phyloP scores from a whole-genome alignment of 2,888 invertebrate genomes.

The Patella depressa region DNA sequence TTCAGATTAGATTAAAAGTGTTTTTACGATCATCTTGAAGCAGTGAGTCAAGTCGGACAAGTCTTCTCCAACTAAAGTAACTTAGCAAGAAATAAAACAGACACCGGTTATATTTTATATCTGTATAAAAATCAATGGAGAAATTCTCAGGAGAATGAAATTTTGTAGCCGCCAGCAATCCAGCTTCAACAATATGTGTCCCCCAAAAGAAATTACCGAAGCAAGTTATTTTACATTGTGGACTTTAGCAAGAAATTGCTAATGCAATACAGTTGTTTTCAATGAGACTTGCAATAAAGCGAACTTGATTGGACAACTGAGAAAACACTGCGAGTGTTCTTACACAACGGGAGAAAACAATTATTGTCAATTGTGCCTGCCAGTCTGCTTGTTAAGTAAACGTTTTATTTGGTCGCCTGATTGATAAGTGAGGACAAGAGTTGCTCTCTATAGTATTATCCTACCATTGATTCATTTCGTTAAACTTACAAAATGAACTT shows the following conservation, averaged over 20 bases:
- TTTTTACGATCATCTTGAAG: too few relatives aligned
- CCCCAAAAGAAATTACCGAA: constrained; percentile 10
- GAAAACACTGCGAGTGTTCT: constrained; percentile 1
- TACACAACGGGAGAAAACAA: not conserved
- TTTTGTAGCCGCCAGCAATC: not conserved
- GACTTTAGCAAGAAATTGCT: constrained; percentile 5
- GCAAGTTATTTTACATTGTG: constrained; percentile 9
- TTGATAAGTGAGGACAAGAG: not conserved
- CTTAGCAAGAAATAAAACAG: constrained; percentile 2
- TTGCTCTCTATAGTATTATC: too few relatives aligned
- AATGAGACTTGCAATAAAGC: not conserved
- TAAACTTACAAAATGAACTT: too few relatives aligned
- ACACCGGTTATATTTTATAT: constrained; percentile 4
- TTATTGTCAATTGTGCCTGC: not conserved
- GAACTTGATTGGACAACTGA: constrained; percentile 2
- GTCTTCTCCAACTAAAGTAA: too few relatives aligned
- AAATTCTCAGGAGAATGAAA: not conserved
- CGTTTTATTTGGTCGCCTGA: constrained; percentile 1
- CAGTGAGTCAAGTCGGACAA: too few relatives aligned
- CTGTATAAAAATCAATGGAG: not conserved
- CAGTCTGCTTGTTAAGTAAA: constrained; percentile 7
- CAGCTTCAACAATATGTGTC: constrained; percentile 6
- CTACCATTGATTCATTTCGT: too few relatives aligned
- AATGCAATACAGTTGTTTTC: constrained; percentile 9
- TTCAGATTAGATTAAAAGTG: not conserved